These are phyloP conservation scores for Mirounga angustirostris DNA, from an alignment of 2,113 vertebrate genomes.

Conservation along the genomic window DNA sequence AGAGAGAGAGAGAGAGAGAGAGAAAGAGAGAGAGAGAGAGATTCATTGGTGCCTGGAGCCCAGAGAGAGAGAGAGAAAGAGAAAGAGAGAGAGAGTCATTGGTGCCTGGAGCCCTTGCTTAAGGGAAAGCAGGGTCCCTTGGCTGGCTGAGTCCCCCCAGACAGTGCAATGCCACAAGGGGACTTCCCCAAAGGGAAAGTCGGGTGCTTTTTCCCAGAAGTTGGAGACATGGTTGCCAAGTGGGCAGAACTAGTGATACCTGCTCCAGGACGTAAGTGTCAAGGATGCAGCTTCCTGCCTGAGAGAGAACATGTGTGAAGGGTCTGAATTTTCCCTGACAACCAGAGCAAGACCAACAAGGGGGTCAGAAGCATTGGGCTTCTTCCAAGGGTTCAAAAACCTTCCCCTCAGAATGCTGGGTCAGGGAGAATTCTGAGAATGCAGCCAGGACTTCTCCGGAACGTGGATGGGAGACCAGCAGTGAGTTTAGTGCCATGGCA, in stretches of 20 bases:
- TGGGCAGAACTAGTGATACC: neutral
- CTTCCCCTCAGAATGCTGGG: neutral
- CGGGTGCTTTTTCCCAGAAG: neutral
- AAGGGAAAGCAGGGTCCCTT: neutral
- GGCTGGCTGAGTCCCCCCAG: neutral
- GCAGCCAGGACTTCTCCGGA: neutral
- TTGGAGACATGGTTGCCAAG: rapidly evolving
- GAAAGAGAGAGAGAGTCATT: rapidly evolving
- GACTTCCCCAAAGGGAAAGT: neutral
- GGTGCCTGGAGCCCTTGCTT: neutral
- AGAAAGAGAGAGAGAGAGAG: rapidly evolving
- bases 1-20: neutral
- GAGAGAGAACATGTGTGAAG: neutral
- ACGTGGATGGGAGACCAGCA: too few species aligned
- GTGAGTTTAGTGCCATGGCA: neutral
- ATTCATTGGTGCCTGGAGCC: rapidly evolving
- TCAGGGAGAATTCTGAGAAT: neutral
- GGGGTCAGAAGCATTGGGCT: neutral
- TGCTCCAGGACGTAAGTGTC: rapidly evolving
- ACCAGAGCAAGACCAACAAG: neutral
- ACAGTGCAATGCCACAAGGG: neutral
- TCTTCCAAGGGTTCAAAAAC: neutral
- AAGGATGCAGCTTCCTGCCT: neutral
- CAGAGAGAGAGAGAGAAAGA: rapidly evolving
- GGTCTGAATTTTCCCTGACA: neutral